Evolutionary conservation across 2,113 vertebrate genomes (phyloP), one percentile per base, ranked within the genome.

Genomic region (Aramus guarauna): DNA sequence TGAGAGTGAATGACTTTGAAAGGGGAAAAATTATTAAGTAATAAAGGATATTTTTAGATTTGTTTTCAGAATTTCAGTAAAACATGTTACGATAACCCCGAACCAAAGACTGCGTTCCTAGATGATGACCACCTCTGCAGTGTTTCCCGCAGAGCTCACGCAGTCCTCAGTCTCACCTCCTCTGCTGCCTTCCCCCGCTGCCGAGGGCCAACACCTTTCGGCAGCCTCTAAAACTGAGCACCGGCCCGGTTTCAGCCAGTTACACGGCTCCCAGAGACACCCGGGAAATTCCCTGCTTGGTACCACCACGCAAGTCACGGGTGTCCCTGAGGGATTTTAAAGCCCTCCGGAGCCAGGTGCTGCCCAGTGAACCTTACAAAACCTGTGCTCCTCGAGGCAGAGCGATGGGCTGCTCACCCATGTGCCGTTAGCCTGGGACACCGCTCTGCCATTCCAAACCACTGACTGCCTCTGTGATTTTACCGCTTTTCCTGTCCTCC

Each of bases 71-170:
- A 69, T 59, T 36, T 48, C 55, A 64, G 43, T 43, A 12, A 17
- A 63, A 48, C 5, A 6, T 0, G 2, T 75, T 27, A 37, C 34
- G 20, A 41, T 53, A 37, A 14, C 20, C 39, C 55, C 2, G 17
- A 15, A n/a, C 11, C 7, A 47, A 59, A 67, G 60, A 21, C 0
- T 12, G 27, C 22, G 41, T 13, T 39, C 84, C 84, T 30, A 22
- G 22, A 8, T 6, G n/a, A 20, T 27, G 39, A 37, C 10, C 9
- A 4, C 37, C 13, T n/a, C 12, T 32, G 37, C 43, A 56, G 2
- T 2, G 3, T 16, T 17, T 16, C 73, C 64, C 48, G 9, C 1
- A 16, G 37, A 30, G 15, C 34, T 63, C 62, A 6, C 0, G 12
- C 71, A 36, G 41, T 5, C 30, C 24, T 15, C 6, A 3, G 63